Conservation (phyloP, 2,113 vertebrate genomes). For the Rhabdornis inornatus region DNA sequence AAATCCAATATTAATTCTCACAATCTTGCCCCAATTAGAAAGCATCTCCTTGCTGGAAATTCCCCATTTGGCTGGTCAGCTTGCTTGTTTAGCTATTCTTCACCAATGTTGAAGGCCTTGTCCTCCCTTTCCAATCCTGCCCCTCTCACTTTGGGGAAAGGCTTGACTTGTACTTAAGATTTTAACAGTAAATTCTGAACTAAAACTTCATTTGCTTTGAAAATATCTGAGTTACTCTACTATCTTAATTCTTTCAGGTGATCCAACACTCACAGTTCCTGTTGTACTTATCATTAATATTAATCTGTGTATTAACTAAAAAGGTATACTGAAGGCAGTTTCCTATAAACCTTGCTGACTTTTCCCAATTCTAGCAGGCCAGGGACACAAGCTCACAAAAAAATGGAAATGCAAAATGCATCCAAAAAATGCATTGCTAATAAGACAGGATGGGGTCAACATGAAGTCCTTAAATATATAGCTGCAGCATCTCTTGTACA, state of each 20-base stretch:
- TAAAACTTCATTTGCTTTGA: background rate
- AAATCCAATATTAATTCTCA: background rate
- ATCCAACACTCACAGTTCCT: background rate
- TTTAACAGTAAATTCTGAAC: background rate
- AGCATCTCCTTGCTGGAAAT: background rate
- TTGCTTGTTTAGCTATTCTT: background rate
- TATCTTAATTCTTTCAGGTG: background rate
- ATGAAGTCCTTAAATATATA: background rate
- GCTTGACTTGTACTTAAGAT: background rate
- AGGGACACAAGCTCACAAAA: background rate
- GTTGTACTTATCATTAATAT: background rate
- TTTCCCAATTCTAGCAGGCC: background rate
- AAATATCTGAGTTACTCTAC: background rate
- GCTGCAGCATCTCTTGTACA: background rate
- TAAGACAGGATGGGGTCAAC: background rate
- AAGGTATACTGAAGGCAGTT: background rate
- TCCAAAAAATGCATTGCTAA: background rate
- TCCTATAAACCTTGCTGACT: background rate
- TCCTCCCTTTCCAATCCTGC: background rate
- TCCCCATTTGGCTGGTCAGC: background rate
- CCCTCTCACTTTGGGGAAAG: background rate
- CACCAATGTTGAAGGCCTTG: background rate
- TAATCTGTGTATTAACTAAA: background rate
- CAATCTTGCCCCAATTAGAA: background rate
- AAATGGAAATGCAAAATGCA: background rate